These are phyloP conservation scores for Watsonalla binaria DNA, from an alignment of 2,888 invertebrate species.

Conservation along the genomic window DNA sequence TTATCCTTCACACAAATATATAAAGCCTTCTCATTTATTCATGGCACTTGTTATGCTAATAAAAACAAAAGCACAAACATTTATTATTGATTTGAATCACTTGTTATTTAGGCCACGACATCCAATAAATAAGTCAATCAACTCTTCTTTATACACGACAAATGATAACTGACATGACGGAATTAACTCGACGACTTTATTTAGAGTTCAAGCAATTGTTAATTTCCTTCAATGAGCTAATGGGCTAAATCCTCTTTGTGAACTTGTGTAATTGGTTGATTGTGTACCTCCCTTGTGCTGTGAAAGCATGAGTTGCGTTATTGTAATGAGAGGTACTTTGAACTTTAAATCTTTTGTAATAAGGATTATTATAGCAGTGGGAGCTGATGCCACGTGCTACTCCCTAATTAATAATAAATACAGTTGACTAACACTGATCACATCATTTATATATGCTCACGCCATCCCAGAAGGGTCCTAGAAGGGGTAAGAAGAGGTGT, in stretches of 20 bases:
- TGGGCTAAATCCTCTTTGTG: constrained; percentile 71
- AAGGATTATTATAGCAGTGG: not conserved
- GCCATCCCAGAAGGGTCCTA: no score
- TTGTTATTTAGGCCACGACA: constrained; percentile 25
- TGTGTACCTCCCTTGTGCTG: constrained; percentile 28
- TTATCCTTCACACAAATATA: no score
- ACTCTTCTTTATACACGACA: constrained; percentile 42
- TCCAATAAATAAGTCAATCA: constrained; percentile 54
- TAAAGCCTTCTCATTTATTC: not conserved
- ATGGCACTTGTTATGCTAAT: not conserved
- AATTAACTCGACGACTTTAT: constrained; percentile 72
- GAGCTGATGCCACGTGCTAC: no score
- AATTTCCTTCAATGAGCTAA: constrained; percentile 76
- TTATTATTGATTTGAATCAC: not conserved
- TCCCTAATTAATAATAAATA: no score
- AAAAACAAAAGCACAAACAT: not conserved
- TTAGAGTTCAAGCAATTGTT: constrained; percentile 74
- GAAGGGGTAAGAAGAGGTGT: no score
- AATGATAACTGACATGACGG: constrained; percentile 73
- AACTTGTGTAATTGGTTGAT: constrained; percentile 69
- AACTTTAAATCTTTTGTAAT: not conserved
- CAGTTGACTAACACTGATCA: no score
- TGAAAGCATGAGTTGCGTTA: constrained; percentile 1
- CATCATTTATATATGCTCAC: no score
- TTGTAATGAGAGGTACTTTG: not conserved